A percentile compares a stretch with the other conserved stretches of the same genome.
These are phyloP conservation scores for Ennomos fuscantarius DNA, from an alignment of 2,888 invertebrate genomes.

Conservation along the genomic window DNA sequence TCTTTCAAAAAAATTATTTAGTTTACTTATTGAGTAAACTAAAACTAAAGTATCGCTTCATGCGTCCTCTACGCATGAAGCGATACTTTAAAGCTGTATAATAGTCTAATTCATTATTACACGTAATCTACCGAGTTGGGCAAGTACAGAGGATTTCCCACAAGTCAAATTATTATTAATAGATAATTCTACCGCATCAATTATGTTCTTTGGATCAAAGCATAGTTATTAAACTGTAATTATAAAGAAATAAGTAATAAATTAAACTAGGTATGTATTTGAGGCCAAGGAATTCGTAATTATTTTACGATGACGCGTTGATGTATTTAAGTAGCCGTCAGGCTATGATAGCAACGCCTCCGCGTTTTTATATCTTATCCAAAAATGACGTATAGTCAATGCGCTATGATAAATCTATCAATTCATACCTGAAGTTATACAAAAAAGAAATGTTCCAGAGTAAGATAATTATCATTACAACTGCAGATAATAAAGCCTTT, in stretches of 20 bases:
- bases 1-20: no score
- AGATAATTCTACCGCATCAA: conserved; percentile 22
- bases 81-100: no score
- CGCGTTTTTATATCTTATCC: conserved; percentile 28
- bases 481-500: no score
- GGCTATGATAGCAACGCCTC: conserved; percentile 19
- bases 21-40: no score
- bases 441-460: background rate
- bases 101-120: conserved; percentile 16
- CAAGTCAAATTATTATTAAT: conserved; percentile 32
- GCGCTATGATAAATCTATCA: background rate
- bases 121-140: conserved; percentile 8
- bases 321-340: conserved; percentile 16
- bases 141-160: conserved; percentile 32
- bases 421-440: background rate
- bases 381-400: conserved; percentile 20
- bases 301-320: conserved; percentile 21
- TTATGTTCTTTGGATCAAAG: conserved; percentile 35
- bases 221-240: conserved; percentile 38
- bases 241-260: conserved; percentile 27
- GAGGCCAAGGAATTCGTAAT: conserved; percentile 7
- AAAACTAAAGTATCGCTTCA: no score
- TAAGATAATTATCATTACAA: no score
- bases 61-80: no score
- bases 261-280: conserved; percentile 15